Percentiles rank a stretch among this genome's conserved stretches.
phyloP scores from a whole-genome alignment of 1,140 invertebrate genomes.

The Aplysia californica region DNA sequence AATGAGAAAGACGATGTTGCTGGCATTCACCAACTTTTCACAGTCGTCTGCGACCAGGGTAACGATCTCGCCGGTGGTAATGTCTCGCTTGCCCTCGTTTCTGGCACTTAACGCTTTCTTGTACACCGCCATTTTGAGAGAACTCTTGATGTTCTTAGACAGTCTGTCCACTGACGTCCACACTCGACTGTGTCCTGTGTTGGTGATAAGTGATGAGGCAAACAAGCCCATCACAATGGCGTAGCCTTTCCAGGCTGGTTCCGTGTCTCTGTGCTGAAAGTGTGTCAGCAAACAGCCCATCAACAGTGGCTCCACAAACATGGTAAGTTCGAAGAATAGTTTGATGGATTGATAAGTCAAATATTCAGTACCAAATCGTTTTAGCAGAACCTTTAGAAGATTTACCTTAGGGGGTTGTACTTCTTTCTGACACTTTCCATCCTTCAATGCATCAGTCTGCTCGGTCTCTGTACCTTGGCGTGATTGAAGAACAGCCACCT shows the following conservation, averaged over 20 bases:
- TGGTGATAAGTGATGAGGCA: too few species aligned
- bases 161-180: background rate
- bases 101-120: background rate
- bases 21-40: background rate
- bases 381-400: background rate
- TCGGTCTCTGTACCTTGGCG: background rate
- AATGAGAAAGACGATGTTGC: background rate
- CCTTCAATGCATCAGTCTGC: background rate
- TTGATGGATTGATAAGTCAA: background rate
- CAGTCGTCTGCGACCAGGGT: conserved; percentile 3
- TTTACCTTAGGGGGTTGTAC: background rate
- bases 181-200: background rate
- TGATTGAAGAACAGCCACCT: background rate
- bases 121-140: background rate
- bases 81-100: conserved; percentile 8
- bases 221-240: background rate
- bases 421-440: background rate
- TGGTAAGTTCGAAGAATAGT: too few species aligned
- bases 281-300: background rate
- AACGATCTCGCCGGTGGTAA: background rate
- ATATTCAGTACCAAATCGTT: background rate
- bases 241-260: background rate
- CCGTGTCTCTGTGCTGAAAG: background rate
- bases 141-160: background rate
- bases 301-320: background rate